Evolutionary conservation across 2,888 invertebrate species (phyloP), one percentile per base, ranked within the genome.

Genomic region (Pheosia tremula): DNA sequence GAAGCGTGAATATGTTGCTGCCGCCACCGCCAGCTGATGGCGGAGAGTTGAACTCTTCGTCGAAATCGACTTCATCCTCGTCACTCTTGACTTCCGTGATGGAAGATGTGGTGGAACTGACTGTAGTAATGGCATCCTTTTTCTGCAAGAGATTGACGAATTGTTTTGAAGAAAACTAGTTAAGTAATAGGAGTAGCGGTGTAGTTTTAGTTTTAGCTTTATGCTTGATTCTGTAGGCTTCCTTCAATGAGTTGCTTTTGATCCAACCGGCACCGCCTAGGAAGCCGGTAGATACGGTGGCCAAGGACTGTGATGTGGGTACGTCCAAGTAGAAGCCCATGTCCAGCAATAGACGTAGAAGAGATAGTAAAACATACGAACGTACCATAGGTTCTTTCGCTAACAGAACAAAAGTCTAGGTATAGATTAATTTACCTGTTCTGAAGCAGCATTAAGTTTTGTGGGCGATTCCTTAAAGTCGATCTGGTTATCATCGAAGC

Each of bases 1-100:
- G 75, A 36, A 93, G 69, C 59, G 88, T 92, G 72, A 89, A 78
- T 47, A 93, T 72, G 66, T 81, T 89, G 74, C 91, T 92, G 52
- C 92, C 90, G 0, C 87, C 86, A 9, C 75, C 78, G 0, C 66
- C 64, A 10, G 5, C 38, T 1, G 78, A 72, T 0, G 82, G 64
- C 13, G 77, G 39, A 3, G 67, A 62, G 60, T 77, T 74, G 56
- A 81, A 77, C 41, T 79, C 79, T 38, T 86, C 82, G 9, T 59
- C 41, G 62, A 84, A 82, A 50, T 84, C 84, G 49, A 87, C 85
- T 4, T 88, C 87, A 57, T 87, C 87, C 10, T 84, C 81, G 50
- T 83, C 84, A 13, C 84, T 82, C 7, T 81, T 81, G 47, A 78
- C 72, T 41, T 79, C 72, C 60, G 71, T 58, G 37, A 72, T 67